Evolutionary conservation across 2,888 invertebrate genomes (phyloP), one percentile per base, ranked within the genome.

Genomic region (Lepeophtheirus nordmannii): DNA sequence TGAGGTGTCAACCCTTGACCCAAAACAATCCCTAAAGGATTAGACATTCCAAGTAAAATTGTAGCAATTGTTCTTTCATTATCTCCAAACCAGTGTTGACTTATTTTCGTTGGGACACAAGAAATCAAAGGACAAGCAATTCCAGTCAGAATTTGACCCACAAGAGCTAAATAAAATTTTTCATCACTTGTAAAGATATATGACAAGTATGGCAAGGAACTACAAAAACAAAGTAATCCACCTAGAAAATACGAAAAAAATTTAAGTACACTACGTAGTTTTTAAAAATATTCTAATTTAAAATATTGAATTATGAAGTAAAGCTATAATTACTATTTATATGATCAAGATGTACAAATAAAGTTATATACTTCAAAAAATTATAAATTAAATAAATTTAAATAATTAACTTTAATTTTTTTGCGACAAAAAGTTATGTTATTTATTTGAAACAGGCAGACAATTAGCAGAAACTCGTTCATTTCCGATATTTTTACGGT

Each of bases 111-210:
- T 10, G 65, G 65, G 17, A 65, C 65, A 58, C 65, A 65, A 20
- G 65, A 65, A 22, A 65, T 65, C 3, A 65, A 65, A 9, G 65
- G 65, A 65, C 65, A 65, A 14, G 65, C 65, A 30, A 65, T 39
- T n/a, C 65, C 65, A 5, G 65, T 65, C 7, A 58, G 10, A 1
- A 58, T 58, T 38, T 65, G 65, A 37, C 65, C 65, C 12, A 65
- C 20, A 20, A 65, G 58, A n/a, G 65, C 65, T 58, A 58, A 58
- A 11, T 37, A 58, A 23, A 58, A 65, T 40, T 65, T 53, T n/a
- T n/a, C 53, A n/a, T 65, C 38, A 38, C n/a, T 38, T 23, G 58
- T 20, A 17, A 65, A 17, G 20, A 38, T 37, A 38, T 58, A 30
- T n/a, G n/a, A 20, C 14, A 65, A 12, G 38, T 56, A 22, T 11